Evolutionary conservation across 1,140 invertebrate species (phyloP), one percentile per base, ranked within the genome.

Genomic region (Triops longicaudatus): DNA sequence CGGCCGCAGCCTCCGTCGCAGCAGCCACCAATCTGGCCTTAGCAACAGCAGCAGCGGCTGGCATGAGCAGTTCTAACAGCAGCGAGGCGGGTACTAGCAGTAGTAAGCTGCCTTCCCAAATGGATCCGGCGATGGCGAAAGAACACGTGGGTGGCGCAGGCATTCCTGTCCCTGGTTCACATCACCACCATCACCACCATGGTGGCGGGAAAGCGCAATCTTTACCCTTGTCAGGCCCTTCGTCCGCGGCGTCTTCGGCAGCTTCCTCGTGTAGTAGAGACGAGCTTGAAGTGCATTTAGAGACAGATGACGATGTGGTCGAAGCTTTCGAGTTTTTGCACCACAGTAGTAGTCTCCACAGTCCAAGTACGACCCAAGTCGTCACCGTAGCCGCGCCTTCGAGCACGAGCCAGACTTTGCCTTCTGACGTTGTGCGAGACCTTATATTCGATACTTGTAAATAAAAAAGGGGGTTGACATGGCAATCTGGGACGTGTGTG

Each of bases 251-350:
- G n/a, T 63, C 50, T 17, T 63, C 50, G 50, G 50, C 50, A 63
- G 50, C 50, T 63, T 63, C 50, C 17, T 63, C 50, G n/a, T 63
- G 50, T 63, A 63, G 50, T 63, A 10, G 50, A 63, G 50, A 63
- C 44, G 44, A 63, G 14, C 44, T 63, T 9, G 44, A 1, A 22
- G 50, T 63, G 50, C 50, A 63, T 63, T 22, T 63, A 63, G 50
- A 63, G 50, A 63, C 50, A 22, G 50, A 63, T 63, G 50, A 63
- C n/a, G 50, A 63, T 22, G 50, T 63, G 50, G 50, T 63, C 10
- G 50, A 63, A 63, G 50, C 50, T 9, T 63, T 63, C 50, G 50
- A 63, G 14, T 63, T 63, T 3, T 22, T 63, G 50, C 50, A 63
- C 50, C 50, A 63, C 22, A 63, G 50, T 37, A 37, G 31, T 37